Base-by-base conservation (phyloP, 2,888 invertebrate species). In the Neocrepidodera transversa region DNA sequence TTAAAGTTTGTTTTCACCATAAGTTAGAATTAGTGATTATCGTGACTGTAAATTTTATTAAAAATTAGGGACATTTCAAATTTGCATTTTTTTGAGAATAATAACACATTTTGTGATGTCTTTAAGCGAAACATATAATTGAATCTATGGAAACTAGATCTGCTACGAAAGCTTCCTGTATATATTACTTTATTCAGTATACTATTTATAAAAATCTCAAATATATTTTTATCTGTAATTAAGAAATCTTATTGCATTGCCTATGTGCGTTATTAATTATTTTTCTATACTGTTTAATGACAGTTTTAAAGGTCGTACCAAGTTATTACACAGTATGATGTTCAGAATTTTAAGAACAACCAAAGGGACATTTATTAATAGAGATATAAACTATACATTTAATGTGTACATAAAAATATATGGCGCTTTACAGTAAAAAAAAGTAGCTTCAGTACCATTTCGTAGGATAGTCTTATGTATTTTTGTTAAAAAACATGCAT, bases 351-450 rank as follows among this genome's bases (percentile, higher is more conserved):
- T 5, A 71, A 69, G 71, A 69, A 66, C 49, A 68, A 66, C 66
- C 60, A 65, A 42, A 42, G 65, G 70, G 71, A 71, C 71, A 70
- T 65, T 69, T 64, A 63, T 62, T 65, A 65, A 66, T 66, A 64
- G 63, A 68, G 64, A 67, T 68, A 70, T 69, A 68, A 63, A 67
- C 57, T 64, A 67, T 68, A 73, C 67, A 68, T 71, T 70, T 68
- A 70, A 74, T 72, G 69, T 75, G 75, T 75, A 75, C 71, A 75
- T 75, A 75, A 71, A 70, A 69, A 69, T 74, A 73, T 73, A 74
- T 74, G 74, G 74, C 74, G 75, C 74, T 75, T 74, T 69, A 72
- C 67, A 68, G 65, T 67, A 68, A 65, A 67, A n/a, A n/a, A 64
- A 71, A 73, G 70, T 74, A 74, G 74, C 74, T 74, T 74, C 69